Conservation (phyloP, 2,113 vertebrate genomes). For the Rallus limicola region DNA sequence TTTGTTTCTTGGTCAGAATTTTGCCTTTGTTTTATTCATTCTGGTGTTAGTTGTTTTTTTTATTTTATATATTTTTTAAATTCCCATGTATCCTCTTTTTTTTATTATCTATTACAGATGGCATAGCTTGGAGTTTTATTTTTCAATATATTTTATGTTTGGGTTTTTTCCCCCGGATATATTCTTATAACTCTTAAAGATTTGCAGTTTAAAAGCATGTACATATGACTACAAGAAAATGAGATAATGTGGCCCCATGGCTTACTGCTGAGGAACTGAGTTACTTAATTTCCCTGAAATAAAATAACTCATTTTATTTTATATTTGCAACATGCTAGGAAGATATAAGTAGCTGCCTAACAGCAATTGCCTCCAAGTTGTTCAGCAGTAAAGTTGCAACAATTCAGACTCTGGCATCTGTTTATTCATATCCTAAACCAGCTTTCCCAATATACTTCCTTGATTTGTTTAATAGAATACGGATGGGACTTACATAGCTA, state of each 20-base stretch:
- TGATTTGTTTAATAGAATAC: neutral
- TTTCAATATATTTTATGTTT: neutral
- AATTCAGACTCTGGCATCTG: neutral
- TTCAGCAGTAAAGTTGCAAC: neutral
- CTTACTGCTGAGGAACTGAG: neutral
- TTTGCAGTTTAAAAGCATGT: neutral
- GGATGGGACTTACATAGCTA: neutral
- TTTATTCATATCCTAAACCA: neutral
- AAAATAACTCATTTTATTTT: conserved; percentile 32
- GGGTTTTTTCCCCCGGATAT: neutral
- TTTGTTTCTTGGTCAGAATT: neutral
- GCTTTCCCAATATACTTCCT: neutral
- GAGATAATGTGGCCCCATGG: neutral
- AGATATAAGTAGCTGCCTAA: neutral
- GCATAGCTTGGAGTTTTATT: neutral
- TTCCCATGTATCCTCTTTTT: neutral
- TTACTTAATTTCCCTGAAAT: conserved; percentile 7
- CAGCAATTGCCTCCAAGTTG: neutral
- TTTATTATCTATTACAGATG: neutral
- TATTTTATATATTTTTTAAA: neutral
- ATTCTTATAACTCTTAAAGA: neutral
- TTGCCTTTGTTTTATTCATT: neutral
- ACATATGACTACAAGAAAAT: neutral
- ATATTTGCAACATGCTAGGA: neutral
- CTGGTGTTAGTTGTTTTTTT: neutral